Percentiles rank a stretch among this genome's conserved stretches.
These are phyloP conservation scores for Diorhabda sublineata DNA, from an alignment of 1,140 invertebrate species.

Conservation along the genomic window DNA sequence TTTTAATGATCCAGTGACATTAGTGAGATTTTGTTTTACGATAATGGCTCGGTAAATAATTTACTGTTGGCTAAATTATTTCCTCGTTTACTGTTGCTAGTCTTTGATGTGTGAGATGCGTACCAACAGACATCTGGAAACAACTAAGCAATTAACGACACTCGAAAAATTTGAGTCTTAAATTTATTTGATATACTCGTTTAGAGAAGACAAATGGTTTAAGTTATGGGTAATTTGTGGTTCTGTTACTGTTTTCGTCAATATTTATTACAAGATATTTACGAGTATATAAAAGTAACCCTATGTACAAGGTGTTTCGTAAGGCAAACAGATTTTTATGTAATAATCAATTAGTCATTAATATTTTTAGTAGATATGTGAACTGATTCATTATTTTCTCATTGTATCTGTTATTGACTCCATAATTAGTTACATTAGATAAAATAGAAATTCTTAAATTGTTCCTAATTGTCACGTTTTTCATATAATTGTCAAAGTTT, in stretches of 20 bases:
- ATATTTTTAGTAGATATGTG: too few species aligned
- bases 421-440: too few species aligned
- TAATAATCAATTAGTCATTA: too few species aligned
- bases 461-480: too few species aligned
- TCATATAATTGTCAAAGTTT: too few species aligned
- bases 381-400: too few species aligned
- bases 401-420: too few species aligned
- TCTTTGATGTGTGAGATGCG: conserved; percentile 30
- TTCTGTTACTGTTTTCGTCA: neutral
- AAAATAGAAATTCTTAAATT: too few species aligned
- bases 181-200: conserved; percentile 17
- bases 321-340: too few species aligned
- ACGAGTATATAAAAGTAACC: too few species aligned
- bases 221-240: conserved; percentile 13
- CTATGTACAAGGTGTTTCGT: too few species aligned
- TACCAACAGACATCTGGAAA: conserved; percentile 31
- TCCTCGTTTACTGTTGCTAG: conserved; percentile 24
- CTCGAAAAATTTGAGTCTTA: conserved; percentile 17
- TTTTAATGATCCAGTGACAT: conserved; percentile 35
- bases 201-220: conserved; percentile 11
- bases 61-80: conserved; percentile 36
- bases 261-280: too few species aligned
- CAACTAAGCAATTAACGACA: conserved; percentile 34
- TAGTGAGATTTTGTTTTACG: conserved; percentile 37
- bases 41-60: conserved; percentile 37